phyloP scores from a whole-genome alignment of 2,797 vertebrate species.

The Cynopterus sphinx region DNA sequence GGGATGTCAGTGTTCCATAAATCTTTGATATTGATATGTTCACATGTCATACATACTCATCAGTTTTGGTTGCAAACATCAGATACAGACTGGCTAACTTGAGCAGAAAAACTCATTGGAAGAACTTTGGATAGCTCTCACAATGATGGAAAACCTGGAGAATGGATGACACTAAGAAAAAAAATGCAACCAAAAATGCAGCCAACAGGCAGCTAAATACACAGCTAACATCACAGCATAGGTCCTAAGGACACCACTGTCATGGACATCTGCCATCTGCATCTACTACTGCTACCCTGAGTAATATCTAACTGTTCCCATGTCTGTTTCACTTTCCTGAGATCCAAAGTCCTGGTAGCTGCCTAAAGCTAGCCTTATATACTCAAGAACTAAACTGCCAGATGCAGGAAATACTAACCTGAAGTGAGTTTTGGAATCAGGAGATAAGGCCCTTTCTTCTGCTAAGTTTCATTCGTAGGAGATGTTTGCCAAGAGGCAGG shows the following conservation, averaged over 20 bases:
- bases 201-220: neutral
- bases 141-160: neutral
- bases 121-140: neutral
- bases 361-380: neutral
- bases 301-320: neutral
- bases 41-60: neutral
- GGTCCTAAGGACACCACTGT: neutral
- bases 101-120: neutral
- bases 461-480: neutral
- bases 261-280: neutral
- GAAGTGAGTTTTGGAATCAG: neutral
- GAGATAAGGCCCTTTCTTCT: neutral
- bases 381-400: neutral
- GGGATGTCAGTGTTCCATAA: neutral
- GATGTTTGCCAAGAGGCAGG: neutral
- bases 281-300: neutral
- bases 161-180: neutral
- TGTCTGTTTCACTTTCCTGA: neutral
- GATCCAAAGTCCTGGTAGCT: neutral
- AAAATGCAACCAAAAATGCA: neutral
- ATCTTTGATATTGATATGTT: neutral
- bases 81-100: neutral
- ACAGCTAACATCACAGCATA: neutral
- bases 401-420: neutral
- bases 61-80: neutral